Evolutionary conservation across 2,888 invertebrate species (phyloP).

Genomic region (Drosophila glabriapex): DNA sequence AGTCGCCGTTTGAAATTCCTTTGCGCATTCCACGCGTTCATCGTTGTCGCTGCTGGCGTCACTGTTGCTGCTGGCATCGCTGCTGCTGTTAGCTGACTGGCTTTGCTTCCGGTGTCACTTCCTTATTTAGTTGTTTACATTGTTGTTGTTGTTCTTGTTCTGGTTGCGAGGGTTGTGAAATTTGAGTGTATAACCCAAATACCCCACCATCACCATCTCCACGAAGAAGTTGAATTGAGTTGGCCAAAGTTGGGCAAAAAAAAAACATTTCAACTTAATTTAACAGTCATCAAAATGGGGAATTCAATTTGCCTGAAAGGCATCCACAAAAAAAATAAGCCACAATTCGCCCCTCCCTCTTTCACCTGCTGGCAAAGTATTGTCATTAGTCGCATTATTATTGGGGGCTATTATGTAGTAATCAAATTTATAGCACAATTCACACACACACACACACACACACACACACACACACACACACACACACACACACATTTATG

Average conservation of each 20-base stretch:
- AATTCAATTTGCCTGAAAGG: slow-evolving; percentile 75
- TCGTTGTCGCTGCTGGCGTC: slow-evolving; percentile 32
- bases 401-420: slow-evolving; percentile 77
- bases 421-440: slow-evolving; percentile 76
- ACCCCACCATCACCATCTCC: background rate
- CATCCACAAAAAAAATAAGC: slow-evolving; percentile 20
- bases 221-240: background rate
- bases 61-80: slow-evolving; percentile 25
- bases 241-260: background rate
- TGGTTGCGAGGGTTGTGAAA: slow-evolving; percentile 53
- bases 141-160: slow-evolving; percentile 35
- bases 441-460: slow-evolving; percentile 36
- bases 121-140: slow-evolving; percentile 80
- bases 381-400: slow-evolving; percentile 76
- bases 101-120: slow-evolving; percentile 78
- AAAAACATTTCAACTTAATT: slow-evolving; percentile 68
- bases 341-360: background rate
- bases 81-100: slow-evolving; percentile 16
- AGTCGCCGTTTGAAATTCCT: slow-evolving; percentile 60
- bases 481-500: slow-evolving; percentile 20
- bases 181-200: slow-evolving; percentile 39
- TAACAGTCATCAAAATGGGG: slow-evolving; percentile 73
- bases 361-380: slow-evolving; percentile 37
- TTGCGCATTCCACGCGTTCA: slow-evolving; percentile 67
- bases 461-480: slow-evolving; percentile 30